These are phyloP conservation scores for Dryas iulia DNA, from an alignment of 1,140 invertebrate species.

Conservation along the genomic window DNA sequence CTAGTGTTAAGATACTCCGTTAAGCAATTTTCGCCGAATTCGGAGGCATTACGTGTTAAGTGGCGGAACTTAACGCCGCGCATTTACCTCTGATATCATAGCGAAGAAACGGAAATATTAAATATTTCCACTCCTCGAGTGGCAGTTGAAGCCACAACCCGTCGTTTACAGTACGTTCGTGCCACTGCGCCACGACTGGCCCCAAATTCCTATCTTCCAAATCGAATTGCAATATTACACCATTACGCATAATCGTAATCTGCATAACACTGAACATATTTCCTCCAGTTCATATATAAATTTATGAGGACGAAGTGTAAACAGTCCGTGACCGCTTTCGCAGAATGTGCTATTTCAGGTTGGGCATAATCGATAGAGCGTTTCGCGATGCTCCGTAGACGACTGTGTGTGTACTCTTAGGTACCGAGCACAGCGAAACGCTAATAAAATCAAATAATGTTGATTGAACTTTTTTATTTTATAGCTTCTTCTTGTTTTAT, in stretches of 20 bases:
- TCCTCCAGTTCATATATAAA: slow-evolving; percentile 29
- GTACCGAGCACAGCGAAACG: neutral
- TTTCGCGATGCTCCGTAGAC: slow-evolving; percentile 1
- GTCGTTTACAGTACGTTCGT: too few species aligned
- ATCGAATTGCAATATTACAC: neutral
- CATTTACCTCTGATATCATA: too few species aligned
- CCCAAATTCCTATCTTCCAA: neutral
- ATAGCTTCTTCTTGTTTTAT: slow-evolving; percentile 1
- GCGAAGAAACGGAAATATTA: too few species aligned
- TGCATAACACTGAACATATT: slow-evolving; percentile 27
- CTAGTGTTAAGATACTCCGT: too few species aligned
- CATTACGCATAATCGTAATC: neutral
- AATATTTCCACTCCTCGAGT: too few species aligned
- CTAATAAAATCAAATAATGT: neutral
- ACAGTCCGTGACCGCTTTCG: slow-evolving; percentile 41
- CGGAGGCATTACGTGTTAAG: too few species aligned
- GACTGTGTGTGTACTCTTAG: neutral
- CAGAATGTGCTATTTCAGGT: slow-evolving; percentile 40
- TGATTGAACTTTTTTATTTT: slow-evolving; percentile 9
- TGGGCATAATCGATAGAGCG: slow-evolving; percentile 26
- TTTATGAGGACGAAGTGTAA: slow-evolving; percentile 34
- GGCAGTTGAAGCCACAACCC: too few species aligned
- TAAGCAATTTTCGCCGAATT: too few species aligned
- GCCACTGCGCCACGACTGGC: too few species aligned
- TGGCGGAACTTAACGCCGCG: too few species aligned